Base-by-base conservation (phyloP, 2,888 invertebrate genomes). In the Electrophaes corylata region DNA sequence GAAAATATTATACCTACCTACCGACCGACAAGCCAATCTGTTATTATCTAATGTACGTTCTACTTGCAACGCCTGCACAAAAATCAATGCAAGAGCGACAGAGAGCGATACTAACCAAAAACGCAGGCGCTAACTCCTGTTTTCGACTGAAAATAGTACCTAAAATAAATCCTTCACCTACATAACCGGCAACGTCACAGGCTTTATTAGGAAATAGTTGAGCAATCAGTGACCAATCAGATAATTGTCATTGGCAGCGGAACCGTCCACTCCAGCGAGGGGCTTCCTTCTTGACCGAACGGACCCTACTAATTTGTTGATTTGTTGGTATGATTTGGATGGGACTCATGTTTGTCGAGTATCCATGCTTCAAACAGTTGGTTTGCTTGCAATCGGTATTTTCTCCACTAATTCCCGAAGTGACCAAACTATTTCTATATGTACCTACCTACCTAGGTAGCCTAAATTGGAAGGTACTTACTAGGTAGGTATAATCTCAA, bases 231-330 rank as follows among this genome's bases (percentile, higher is more conserved):
- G 84, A 73, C 67, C 87, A 89, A 88, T 89, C 84, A 87, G 75
- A 78, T 87, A 89, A 90, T 90, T 91, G 89, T 86, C 84, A 89
- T 88, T 88, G 86, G 57, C 71, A 67, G 77, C 88, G 91, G 91
- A 91, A 90, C 84, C 69, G 77, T 60, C 84, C 88, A 91, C 91
- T 91, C 83, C 84, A 56, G 62, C 64, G 66, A 68, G 69, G 65
- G 73, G 79, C 78, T 80, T 78, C 78, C 82, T 76, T 76, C 84
- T 78, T 74, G 72, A 72, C 70, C 74, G 70, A 67, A 71, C 73
- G 74, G 53, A 61, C 54, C 57, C 64, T 58, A 64, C 52, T 72
- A 61, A 66, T 67, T 69, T 61, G 60, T 49, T 64, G 52, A 29
- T 29, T 29, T 29, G 26, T 29, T 10, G 26, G 10, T 64, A 55